These are phyloP conservation scores for Muntiacus muntjak DNA, from an alignment of 2,113 vertebrate genomes.

Conservation along the genomic window DNA sequence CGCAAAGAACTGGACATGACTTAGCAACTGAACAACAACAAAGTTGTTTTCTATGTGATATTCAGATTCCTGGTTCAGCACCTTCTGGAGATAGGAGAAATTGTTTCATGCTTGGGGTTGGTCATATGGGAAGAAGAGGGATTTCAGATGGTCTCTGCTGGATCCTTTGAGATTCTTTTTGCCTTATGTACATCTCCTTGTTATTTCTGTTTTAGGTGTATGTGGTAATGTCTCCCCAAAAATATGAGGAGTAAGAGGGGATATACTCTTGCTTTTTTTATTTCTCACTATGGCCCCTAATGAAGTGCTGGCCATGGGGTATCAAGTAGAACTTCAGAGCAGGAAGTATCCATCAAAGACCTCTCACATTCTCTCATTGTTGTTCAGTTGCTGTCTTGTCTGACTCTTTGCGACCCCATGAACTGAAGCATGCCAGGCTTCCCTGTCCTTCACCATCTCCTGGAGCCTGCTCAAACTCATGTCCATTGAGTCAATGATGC, in stretches of 20 bases:
- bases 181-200: neutral
- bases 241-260: neutral
- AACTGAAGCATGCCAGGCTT: neutral
- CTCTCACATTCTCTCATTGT: neutral
- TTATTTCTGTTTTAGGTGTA: neutral
- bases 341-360: neutral
- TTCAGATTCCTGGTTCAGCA: constrained; percentile 15
- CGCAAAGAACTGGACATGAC: neutral
- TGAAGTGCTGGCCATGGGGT: accelerated
- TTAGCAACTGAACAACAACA: neutral
- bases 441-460: neutral
- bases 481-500: neutral
- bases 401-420: neutral
- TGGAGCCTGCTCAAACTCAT: neutral
- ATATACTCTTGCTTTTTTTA: neutral
- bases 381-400: neutral
- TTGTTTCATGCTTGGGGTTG: neutral
- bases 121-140: neutral
- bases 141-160: neutral
- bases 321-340: neutral
- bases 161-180: neutral
- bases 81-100: neutral
- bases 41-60: neutral
- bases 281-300: neutral
- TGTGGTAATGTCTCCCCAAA: neutral